A percentile compares a stretch with the other conserved stretches of the same genome.
These are phyloP conservation scores for Oikopleura vanhoeffeni DNA, from an alignment of 23 tunicate genomes.

Conservation along the genomic window DNA sequence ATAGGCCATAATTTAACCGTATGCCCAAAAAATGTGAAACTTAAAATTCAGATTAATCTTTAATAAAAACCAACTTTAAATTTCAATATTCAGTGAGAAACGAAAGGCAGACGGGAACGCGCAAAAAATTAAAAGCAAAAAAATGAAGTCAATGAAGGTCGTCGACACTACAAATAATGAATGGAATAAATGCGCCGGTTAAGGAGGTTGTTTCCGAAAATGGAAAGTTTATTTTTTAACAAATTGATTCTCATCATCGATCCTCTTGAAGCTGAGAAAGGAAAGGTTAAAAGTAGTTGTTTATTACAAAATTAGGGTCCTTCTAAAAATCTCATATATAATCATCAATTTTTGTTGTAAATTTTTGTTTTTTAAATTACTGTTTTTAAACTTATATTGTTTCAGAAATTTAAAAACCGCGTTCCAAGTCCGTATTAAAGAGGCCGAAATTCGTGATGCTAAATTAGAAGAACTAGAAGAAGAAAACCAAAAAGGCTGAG, in stretches of 20 bases:
- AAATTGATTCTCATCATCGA: not conserved
- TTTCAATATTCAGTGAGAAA: not conserved
- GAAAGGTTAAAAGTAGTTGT: not conserved
- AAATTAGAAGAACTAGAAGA: not conserved
- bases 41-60: too few relatives aligned
- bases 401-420: too few relatives aligned
- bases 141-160: not conserved
- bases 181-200: too few relatives aligned
- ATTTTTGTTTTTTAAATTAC: too few relatives aligned
- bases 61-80: not conserved
- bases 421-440: not conserved
- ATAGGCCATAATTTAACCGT: too few relatives aligned
- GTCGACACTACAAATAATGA: too few relatives aligned
- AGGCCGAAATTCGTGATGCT: not conserved
- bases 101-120: not conserved
- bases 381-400: too few relatives aligned
- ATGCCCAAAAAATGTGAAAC: too few relatives aligned
- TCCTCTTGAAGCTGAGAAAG: not conserved
- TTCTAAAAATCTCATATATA: too few relatives aligned
- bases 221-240: not conserved
- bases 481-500: not conserved
- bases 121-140: not conserved
- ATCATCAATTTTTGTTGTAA: too few relatives aligned
- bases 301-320: too few relatives aligned
- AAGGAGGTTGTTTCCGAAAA: not conserved